Conservation (phyloP, 1,140 invertebrate genomes). For the Aphelinus certus region DNA sequence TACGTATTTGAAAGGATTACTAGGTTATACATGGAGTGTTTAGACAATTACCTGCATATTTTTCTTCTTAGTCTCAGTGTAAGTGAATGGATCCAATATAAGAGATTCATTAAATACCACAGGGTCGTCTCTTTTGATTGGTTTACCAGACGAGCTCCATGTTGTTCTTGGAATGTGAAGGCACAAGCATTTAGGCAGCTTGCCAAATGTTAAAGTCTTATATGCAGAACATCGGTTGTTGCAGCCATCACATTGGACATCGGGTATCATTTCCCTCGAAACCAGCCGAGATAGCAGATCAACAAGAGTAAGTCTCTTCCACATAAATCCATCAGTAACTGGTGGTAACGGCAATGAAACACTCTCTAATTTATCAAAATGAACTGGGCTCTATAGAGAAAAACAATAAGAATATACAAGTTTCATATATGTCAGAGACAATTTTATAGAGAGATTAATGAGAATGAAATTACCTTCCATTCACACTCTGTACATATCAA, state of each 20-base stretch:
- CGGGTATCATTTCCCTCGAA: slow-evolving; percentile 82
- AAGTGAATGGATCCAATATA: slow-evolving; percentile 81
- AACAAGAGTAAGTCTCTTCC: slow-evolving; percentile 70
- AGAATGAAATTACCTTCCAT: slow-evolving; percentile 70
- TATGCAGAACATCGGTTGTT: slow-evolving; percentile 65
- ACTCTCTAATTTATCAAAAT: slow-evolving; percentile 90
- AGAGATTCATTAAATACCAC: slow-evolving; percentile 87
- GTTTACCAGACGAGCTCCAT: slow-evolving; percentile 78
- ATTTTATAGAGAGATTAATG: slow-evolving; percentile 22
- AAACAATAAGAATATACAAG: slow-evolving; percentile 28
- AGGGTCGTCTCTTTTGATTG: slow-evolving; percentile 85
- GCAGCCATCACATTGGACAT: slow-evolving; percentile 86
- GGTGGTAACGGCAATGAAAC: slow-evolving; percentile 80
- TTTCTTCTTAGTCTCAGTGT: slow-evolving; percentile 67
- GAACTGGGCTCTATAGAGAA: slow-evolving; percentile 75
- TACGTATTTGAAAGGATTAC: slow-evolving; percentile 5
- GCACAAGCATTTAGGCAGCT: slow-evolving; percentile 85
- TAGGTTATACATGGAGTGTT: no score
- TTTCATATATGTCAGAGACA: background rate
- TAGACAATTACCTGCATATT: slow-evolving; percentile 48
- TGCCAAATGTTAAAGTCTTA: slow-evolving; percentile 87
- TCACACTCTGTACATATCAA: slow-evolving; percentile 83
- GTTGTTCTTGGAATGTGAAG: slow-evolving; percentile 88
- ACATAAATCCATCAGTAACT: slow-evolving; percentile 64
- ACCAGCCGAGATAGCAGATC: slow-evolving; percentile 84